Conservation (phyloP, 1,140 invertebrate genomes). For the Procambarus virginalis region DNA sequence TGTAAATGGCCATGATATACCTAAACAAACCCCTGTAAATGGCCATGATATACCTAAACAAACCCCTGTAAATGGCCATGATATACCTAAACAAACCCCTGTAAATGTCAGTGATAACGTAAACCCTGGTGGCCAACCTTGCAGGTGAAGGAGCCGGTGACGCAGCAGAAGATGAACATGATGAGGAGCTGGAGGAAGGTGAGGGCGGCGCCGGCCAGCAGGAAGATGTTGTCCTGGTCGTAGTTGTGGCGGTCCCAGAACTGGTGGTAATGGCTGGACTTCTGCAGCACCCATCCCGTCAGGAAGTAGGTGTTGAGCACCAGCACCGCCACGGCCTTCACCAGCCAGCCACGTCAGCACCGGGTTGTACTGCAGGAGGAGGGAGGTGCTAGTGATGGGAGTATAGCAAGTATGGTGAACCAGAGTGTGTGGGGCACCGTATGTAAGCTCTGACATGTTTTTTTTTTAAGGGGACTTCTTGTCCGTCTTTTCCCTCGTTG, state of each 20-base stretch:
- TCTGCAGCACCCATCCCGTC: slow-evolving; percentile 54
- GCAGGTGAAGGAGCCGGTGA: slow-evolving; percentile 54
- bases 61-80: no score
- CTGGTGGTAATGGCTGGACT: slow-evolving; percentile 61
- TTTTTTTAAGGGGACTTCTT: no score
- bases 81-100: no score
- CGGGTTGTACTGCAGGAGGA: slow-evolving; percentile 39
- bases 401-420: no score
- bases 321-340: slow-evolving; percentile 61
- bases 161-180: slow-evolving; percentile 60
- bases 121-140: slow-evolving; percentile 31
- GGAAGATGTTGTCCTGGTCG: slow-evolving; percentile 58
- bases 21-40: no score
- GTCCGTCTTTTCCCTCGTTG: no score
- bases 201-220: slow-evolving; percentile 35
- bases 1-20: no score
- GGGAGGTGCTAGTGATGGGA: no score
- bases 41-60: no score
- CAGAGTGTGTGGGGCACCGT: no score
- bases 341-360: slow-evolving; percentile 58
- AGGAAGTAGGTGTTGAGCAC: slow-evolving; percentile 62
- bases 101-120: no score
- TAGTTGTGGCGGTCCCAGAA: slow-evolving; percentile 59
- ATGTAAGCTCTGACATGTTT: no score
- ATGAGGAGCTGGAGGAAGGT: slow-evolving; percentile 51